Conservation (phyloP, 2,113 vertebrate species). For the Catharus minimus region DNA sequence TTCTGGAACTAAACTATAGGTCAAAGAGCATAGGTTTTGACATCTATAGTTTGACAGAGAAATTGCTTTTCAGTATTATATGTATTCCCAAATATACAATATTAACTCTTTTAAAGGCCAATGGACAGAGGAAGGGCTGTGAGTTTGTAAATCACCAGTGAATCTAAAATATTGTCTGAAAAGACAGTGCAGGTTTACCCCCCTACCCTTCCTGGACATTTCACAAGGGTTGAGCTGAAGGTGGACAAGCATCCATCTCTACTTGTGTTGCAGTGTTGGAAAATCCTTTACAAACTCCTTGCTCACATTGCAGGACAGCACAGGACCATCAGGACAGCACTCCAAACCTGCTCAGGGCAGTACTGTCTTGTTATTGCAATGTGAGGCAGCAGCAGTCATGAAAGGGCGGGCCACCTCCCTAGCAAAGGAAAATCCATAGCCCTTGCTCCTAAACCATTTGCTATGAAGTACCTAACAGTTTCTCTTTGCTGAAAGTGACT, state of each 20-base stretch:
- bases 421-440: neutral
- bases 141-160: neutral
- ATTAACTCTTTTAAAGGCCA: neutral
- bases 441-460: neutral
- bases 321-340: neutral
- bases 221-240: neutral
- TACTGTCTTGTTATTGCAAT: neutral
- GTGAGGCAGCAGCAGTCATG: neutral
- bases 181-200: neutral
- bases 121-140: neutral
- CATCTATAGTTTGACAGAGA: neutral
- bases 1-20: conserved; percentile 30
- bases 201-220: neutral
- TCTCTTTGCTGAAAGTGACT: neutral
- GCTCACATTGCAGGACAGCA: neutral
- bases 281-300: no score
- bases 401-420: neutral
- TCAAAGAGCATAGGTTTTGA: conserved; percentile 22
- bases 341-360: neutral
- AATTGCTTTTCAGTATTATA: neutral
- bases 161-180: neutral
- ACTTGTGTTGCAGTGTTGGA: neutral
- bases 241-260: neutral
- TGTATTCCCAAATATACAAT: neutral
- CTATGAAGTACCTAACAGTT: neutral